Evolutionary conservation across 2,888 invertebrate genomes (phyloP), one percentile per base, ranked within the genome.

Genomic region (Stenolophus ochropezus): DNA sequence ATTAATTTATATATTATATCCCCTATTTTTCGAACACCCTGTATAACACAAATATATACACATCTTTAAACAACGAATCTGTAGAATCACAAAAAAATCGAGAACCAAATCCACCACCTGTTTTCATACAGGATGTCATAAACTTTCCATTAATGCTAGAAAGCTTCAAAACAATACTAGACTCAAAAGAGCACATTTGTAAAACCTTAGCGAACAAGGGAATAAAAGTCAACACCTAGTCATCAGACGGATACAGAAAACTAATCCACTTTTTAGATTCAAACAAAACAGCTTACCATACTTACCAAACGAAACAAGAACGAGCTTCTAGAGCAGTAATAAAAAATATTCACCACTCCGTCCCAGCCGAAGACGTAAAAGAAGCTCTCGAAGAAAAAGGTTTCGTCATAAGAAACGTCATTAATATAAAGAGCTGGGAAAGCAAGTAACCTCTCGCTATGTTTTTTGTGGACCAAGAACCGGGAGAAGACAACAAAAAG

Each of bases 401-500:
- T 47, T 83, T 82, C 73, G 83, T 81, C 61, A 83, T 83, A 14
- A 80, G 84, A 74, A 84, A 83, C 78, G 83, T 83, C 49, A 82
- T 82, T 6, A 82, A 83, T 78, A 82, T 76, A 20, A 82, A 42
- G 73, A 82, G 82, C 49, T 74, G 80, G 58, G 21, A 47, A 73
- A 81, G 69, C 47, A 84, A 84, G 61, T 82, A 81, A 18, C 83
- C 83, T 8, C 21, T 83, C 49, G 75, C 79, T 65, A 11, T 83
- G 16, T 83, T 83, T 47, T 84, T 83, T 65, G 81, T 84, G 2
- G 83, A 83, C 47, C 73, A 83, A 27, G 82, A 84, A 74, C 84
- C 84, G 18, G 58, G 69, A 11, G 18, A 73, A 18, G 83, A n/a
- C 49, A 83, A 20, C 83, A 84, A 49, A 16, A 49, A 49, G 1